Conservation (phyloP, 2,888 invertebrate species). For the Melanostoma mellinum region DNA sequence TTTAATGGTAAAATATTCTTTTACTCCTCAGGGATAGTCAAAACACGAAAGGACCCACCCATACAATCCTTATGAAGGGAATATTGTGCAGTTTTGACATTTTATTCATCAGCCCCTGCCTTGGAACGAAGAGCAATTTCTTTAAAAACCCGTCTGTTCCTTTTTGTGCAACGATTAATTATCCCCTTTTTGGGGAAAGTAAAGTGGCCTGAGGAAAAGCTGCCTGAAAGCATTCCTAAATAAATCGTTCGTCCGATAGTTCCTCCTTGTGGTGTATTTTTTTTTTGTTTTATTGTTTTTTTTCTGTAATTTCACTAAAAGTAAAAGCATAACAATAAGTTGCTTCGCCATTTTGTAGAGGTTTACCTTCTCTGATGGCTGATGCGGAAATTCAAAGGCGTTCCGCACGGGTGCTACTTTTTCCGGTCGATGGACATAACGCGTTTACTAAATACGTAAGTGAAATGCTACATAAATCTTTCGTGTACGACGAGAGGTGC, state of each 20-base stretch:
- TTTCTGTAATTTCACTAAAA: slow-evolving; percentile 45
- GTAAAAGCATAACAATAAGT: slow-evolving; percentile 48
- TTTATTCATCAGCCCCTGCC: not conserved
- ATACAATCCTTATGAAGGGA: not conserved
- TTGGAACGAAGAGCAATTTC: slow-evolving; percentile 15
- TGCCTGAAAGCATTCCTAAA: slow-evolving; percentile 61
- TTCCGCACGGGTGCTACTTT: slow-evolving; percentile 69
- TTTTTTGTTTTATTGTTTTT: slow-evolving; percentile 4
- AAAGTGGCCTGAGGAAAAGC: not conserved
- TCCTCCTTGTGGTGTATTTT: slow-evolving; percentile 15
- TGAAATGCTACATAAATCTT: slow-evolving; percentile 63
- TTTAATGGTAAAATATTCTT: slow-evolving; percentile 21
- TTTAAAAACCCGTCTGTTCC: slow-evolving; percentile 41
- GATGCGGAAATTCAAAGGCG: slow-evolving; percentile 66
- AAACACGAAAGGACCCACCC: not conserved
- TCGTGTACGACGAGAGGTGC: slow-evolving; percentile 42
- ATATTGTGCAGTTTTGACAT: slow-evolving; percentile 9
- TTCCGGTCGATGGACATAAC: slow-evolving; percentile 62
- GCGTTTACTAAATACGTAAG: slow-evolving; percentile 60
- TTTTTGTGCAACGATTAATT: slow-evolving; percentile 60
- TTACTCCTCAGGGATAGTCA: not conserved
- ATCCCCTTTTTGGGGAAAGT: slow-evolving; percentile 3
- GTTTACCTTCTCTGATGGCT: slow-evolving; percentile 25
- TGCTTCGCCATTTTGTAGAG: slow-evolving; percentile 26
- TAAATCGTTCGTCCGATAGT: slow-evolving; percentile 54